phyloP scores from a whole-genome alignment of 2,797 vertebrate genomes.

The Oreochromis grahami region DNA sequence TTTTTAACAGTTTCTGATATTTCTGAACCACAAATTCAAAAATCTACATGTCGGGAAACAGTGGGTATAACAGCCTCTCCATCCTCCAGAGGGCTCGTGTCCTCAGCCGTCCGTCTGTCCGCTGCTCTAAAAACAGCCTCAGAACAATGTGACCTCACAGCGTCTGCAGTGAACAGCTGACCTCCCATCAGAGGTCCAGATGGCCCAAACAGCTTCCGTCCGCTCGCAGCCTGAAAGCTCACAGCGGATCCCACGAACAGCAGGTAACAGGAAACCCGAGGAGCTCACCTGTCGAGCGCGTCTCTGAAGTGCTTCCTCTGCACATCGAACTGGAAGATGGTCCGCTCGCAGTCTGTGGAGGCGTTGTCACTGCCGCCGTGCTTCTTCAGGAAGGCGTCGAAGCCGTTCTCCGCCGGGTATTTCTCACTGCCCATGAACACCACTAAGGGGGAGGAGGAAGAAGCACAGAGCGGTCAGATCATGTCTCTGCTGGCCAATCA shows the following conservation, averaged over 20 bases:
- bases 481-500: not conserved
- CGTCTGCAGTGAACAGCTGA: not conserved
- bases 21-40: not conserved
- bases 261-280: not conserved
- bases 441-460: conserved; percentile 74
- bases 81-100: not conserved
- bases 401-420: conserved; percentile 93
- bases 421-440: conserved; percentile 98
- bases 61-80: not conserved
- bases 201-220: not conserved
- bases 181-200: not conserved
- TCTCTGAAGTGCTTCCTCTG: conserved; percentile 91
- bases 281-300: conserved; percentile 87
- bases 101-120: not conserved
- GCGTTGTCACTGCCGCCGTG: conserved; percentile 94
- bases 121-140: not conserved
- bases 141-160: not conserved
- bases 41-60: not conserved
- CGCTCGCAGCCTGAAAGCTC: not conserved
- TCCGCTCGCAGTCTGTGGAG: conserved; percentile 93
- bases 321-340: conserved; percentile 95
- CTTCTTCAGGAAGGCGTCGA: conserved; percentile 95
- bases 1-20: not conserved
- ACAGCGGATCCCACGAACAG: not conserved
- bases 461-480: not conserved